Base-by-base conservation (phyloP, 1,140 invertebrate genomes). In the Holotrichia oblita region DNA sequence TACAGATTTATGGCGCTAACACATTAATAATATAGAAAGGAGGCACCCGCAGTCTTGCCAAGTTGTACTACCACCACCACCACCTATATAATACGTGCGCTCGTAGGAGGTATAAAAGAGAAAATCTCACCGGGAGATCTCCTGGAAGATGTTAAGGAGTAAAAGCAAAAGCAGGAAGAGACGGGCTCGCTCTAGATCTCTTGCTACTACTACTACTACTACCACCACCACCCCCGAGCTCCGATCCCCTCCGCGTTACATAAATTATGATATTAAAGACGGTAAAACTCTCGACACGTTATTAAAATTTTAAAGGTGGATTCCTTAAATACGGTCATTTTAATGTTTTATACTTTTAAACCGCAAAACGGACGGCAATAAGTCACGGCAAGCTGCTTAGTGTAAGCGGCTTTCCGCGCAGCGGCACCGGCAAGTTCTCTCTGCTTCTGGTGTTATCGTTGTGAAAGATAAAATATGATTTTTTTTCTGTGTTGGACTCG, bases 291-390 rank as follows among this genome's bases (percentile, higher is more conserved):
- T 24, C 27, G 22, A 69, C 22, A 22, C 61, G 61, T 69, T 69
- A 69, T 69, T 69, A 69, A 69, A 69, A 69, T 69, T 69, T 69
- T 22, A 69, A 69, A 34, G 61, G 22, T 9, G 61, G 27, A 69
- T 69, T 69, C 61, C 61, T 69, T 69, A 69, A 69, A 69, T 69
- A 69, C 61, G 61, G 61, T 69, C 61, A 69, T 69, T 69, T 69
- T 69, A 69, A 69, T 69, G 61, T 69, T 69, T 69, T 34, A 69
- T 69, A 69, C 61, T 14, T 24, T 27, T 27, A 27, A 69, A 69
- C 61, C 61, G 61, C 61, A 2, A 27, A 69, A 69, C 22, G 61
- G 61, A 69, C 61, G 22, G 61, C 61, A 17, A 69, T 69, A 69
- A 69, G 59, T 64, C 59, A 69, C 61, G 22, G 2, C 61, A 69